phyloP scores from a whole-genome alignment of 1,140 invertebrate species.

The honey bee (Apis mellifera) region DNA sequence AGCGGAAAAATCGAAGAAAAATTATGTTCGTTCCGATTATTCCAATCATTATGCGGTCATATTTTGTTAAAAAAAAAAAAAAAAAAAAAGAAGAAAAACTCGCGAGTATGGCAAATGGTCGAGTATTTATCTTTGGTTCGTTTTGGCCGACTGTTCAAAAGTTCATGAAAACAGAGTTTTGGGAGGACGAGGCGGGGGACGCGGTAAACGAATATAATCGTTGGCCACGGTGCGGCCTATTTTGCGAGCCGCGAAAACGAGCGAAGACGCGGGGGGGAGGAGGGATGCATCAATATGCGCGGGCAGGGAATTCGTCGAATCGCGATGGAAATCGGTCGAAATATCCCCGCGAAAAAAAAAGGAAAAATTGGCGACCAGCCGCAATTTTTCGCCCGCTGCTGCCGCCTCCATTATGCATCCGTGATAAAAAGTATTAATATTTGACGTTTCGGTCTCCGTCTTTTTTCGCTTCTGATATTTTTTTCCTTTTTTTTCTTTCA shows the following conservation, averaged over 20 bases:
- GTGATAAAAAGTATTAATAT: background rate
- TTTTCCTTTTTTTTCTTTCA: no score
- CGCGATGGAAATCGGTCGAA: slow-evolving; percentile 28
- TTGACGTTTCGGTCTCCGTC: background rate
- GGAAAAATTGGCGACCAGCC: background rate
- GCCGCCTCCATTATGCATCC: background rate
- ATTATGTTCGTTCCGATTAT: background rate
- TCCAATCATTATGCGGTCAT: background rate
- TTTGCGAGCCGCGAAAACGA: slow-evolving; percentile 19
- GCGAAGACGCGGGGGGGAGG: background rate
- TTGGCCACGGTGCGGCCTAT: background rate
- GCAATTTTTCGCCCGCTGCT: background rate
- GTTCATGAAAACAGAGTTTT: slow-evolving; percentile 18
- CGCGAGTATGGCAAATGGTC: background rate
- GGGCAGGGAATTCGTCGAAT: slow-evolving; percentile 26
- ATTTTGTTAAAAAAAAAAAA: slow-evolving; percentile 22
- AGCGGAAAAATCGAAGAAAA: background rate
- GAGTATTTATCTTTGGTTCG: slow-evolving; percentile 5
- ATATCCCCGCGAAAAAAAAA: slow-evolving; percentile 5
- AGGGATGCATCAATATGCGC: slow-evolving; percentile 45
- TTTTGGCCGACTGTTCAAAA: slow-evolving; percentile 14
- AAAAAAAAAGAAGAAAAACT: background rate
- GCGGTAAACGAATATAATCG: slow-evolving; percentile 16
- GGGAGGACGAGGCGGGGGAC: background rate
- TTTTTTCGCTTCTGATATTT: background rate